Percentiles rank a stretch among this genome's conserved stretches.
Evolutionary conservation across 2,113 vertebrate species (phyloP).

Genomic region (Pristiophorus japonicus): DNA sequence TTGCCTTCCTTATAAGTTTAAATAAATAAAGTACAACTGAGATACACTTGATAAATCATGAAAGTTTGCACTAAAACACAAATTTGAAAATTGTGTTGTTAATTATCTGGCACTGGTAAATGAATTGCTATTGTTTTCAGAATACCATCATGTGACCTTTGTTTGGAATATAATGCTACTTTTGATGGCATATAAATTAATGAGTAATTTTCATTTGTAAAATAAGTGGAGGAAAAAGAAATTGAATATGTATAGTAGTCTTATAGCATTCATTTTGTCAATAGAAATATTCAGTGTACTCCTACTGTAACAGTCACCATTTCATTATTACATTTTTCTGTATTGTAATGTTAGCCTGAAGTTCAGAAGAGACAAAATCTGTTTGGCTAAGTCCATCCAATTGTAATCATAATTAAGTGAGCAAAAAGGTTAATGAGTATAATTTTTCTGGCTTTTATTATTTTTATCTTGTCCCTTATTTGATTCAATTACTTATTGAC

Average conservation of each 20-base stretch:
- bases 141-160: neutral
- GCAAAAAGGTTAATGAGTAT: constrained; percentile 12
- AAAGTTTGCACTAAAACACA: neutral
- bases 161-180: neutral
- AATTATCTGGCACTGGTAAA: neutral
- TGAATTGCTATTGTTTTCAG: neutral
- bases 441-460: constrained; percentile 4
- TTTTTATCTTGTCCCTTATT: constrained; percentile 5
- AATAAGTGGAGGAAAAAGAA: neutral
- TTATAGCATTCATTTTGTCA: neutral
- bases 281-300: neutral
- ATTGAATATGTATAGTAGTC: neutral
- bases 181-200: neutral
- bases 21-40: neutral
- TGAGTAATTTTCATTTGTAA: neutral
- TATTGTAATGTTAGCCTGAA: neutral
- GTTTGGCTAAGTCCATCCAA: neutral
- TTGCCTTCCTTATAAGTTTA: neutral
- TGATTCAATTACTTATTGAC: neutral
- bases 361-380: neutral
- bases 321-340: neutral
- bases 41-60: neutral
- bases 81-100: neutral
- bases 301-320: neutral
- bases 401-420: neutral